Evolutionary conservation across 2,113 vertebrate genomes (phyloP).

Genomic region (Machaerirhynchus nigripectus): DNA sequence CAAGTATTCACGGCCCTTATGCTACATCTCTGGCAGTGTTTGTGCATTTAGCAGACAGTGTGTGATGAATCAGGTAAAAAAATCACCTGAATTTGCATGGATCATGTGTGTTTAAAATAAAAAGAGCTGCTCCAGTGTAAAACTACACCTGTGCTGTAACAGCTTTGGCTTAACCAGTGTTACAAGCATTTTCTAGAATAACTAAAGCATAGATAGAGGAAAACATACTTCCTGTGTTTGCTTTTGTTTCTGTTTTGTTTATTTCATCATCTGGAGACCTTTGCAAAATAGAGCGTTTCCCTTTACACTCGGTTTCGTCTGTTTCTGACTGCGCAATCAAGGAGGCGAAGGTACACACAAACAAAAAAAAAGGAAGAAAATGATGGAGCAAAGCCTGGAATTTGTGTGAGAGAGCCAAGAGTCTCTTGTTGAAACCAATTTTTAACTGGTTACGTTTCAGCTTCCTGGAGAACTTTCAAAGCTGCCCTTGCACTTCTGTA

Average conservation of each 20-base stretch:
- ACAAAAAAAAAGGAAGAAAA: fast-evolving
- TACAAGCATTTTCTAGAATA: neutral
- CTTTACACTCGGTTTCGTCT: neutral
- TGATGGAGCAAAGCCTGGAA: neutral
- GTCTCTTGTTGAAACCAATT: neutral
- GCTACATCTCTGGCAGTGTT: neutral
- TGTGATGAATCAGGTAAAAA: neutral
- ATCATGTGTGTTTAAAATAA: neutral
- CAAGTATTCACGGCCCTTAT: fast-evolving
- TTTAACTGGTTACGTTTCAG: neutral
- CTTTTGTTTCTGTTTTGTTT: neutral
- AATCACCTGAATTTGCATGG: neutral
- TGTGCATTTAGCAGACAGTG: neutral
- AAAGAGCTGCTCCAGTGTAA: neutral
- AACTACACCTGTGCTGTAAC: neutral
- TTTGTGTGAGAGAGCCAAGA: neutral
- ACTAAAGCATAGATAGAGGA: neutral
- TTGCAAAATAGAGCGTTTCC: neutral
- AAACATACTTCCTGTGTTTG: neutral
- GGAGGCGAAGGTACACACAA: neutral
- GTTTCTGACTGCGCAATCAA: neutral
- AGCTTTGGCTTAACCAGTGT: neutral
- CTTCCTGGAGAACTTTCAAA: neutral
- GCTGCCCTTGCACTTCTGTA: neutral
- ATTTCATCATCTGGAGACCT: neutral